Evolutionary conservation across 2,888 invertebrate species (phyloP).

Genomic region (Tinea trinotella): DNA sequence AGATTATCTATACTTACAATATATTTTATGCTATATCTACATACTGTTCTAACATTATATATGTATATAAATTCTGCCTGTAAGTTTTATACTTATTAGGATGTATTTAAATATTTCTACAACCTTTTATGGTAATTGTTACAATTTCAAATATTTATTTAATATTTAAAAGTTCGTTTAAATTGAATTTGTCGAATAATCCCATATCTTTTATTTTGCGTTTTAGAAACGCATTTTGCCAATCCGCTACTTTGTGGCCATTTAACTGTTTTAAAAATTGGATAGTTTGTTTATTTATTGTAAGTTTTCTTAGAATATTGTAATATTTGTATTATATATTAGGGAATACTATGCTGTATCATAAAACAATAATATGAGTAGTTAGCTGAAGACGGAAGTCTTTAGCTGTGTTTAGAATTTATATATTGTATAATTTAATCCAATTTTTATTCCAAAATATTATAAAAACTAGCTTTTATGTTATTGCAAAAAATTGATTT

Average conservation of each 20-base stretch:
- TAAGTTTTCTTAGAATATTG: conserved; percentile 22
- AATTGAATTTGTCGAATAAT: conserved; percentile 4
- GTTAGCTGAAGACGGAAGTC: conserved; percentile 20
- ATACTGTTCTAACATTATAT: conserved; percentile 20
- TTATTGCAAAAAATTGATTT: too few species aligned
- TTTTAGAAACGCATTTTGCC: conserved; percentile 7
- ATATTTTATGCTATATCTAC: conserved; percentile 21
- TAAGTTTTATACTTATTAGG: conserved; percentile 15
- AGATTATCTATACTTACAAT: conserved; percentile 38
- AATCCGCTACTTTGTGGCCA: not conserved
- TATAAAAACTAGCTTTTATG: too few species aligned
- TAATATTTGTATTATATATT: conserved; percentile 21
- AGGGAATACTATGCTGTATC: conserved; percentile 36
- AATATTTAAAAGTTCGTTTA: not conserved
- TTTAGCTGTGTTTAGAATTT: not conserved
- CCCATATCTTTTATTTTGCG: conserved; percentile 7
- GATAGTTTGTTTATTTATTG: not conserved
- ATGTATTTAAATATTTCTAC: conserved; percentile 10
- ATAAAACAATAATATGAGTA: conserved; percentile 42
- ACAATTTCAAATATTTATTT: not conserved
- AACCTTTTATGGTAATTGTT: conserved; percentile 13
- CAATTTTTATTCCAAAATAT: too few species aligned
- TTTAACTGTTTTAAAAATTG: conserved; percentile 3
- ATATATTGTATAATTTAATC: too few species aligned
- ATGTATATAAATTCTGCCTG: conserved; percentile 21